Conservation (phyloP, 1,140 invertebrate genomes). For the Mycetomoellerius zeteki region DNA sequence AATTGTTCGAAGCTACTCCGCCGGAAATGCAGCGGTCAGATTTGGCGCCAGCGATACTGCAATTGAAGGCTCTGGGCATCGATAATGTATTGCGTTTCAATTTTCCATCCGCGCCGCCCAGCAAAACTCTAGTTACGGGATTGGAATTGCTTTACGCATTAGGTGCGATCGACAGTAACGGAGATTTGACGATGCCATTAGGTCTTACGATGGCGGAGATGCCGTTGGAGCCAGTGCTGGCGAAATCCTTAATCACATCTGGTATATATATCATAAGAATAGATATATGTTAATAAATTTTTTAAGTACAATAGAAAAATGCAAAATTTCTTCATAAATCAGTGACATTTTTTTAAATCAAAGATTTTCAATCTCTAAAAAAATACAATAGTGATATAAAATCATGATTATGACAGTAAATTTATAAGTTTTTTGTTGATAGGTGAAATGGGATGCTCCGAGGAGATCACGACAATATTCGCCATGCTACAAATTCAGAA, state of each 20-base stretch:
- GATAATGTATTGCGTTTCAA: conserved; percentile 95
- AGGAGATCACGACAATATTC: conserved; percentile 95
- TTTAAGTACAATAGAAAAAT: neutral
- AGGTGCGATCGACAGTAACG: conserved; percentile 93
- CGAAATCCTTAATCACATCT: conserved; percentile 95
- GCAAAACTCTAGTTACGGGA: conserved; percentile 94
- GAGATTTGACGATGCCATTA: conserved; percentile 93
- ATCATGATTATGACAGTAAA: neutral
- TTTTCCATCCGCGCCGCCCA: conserved; percentile 95
- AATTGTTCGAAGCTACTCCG: conserved; percentile 90
- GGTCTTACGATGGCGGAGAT: conserved; percentile 97
- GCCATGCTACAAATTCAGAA: conserved; percentile 97
- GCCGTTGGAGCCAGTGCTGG: conserved; percentile 95
- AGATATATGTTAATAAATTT: conserved; percentile 13
- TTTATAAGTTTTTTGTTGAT: conserved; percentile 66
- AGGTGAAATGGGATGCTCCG: conserved; percentile 94
- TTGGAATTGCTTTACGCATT: conserved; percentile 97
- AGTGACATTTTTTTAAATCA: neutral
- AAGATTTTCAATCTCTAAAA: conserved; percentile 1
- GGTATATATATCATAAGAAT: conserved; percentile 86
- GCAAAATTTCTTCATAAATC: neutral
- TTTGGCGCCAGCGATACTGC: conserved; percentile 94
- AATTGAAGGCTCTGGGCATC: conserved; percentile 98
- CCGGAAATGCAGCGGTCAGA: conserved; percentile 98
- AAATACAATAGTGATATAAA: neutral